phyloP scores from a whole-genome alignment of 2,888 invertebrate genomes.

The Conops quadrifasciatus region DNA sequence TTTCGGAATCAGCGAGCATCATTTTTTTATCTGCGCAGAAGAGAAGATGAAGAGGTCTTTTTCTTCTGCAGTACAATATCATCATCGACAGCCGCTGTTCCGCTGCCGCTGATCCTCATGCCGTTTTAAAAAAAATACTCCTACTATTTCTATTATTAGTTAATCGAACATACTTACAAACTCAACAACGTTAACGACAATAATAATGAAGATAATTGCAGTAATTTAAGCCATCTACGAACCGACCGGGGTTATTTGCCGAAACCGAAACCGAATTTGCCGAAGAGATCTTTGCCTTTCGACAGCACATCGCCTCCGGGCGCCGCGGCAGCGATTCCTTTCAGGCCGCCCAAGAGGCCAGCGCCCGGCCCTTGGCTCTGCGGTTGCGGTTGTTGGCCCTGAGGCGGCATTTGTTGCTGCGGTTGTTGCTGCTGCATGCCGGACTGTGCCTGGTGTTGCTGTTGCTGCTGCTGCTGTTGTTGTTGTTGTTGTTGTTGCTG shows the following conservation, averaged over 20 bases:
- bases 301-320: slow-evolving; percentile 90
- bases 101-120: too few relatives aligned
- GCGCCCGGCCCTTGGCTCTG: slow-evolving; percentile 69
- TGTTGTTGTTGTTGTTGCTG: slow-evolving; percentile 54
- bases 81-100: too few relatives aligned
- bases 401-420: slow-evolving; percentile 66
- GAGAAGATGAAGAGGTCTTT: too few relatives aligned
- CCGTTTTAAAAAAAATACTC: neutral
- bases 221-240: slow-evolving; percentile 56
- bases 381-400: slow-evolving; percentile 62
- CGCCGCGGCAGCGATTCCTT: slow-evolving; percentile 84
- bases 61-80: slow-evolving; percentile 17
- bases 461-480: slow-evolving; percentile 61
- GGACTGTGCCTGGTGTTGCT: slow-evolving; percentile 55
- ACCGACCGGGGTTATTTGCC: slow-evolving; percentile 72
- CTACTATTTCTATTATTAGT: slow-evolving; percentile 56
- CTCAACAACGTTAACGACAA: slow-evolving; percentile 48
- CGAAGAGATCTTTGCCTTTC: slow-evolving; percentile 90
- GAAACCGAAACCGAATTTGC: slow-evolving; percentile 86
- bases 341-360: slow-evolving; percentile 91
- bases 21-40: too few relatives aligned
- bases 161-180: slow-evolving; percentile 42
- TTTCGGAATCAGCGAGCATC: too few relatives aligned
- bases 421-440: slow-evolving; percentile 46
- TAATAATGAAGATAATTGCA: slow-evolving; percentile 56